Base-by-base conservation (phyloP, 2,797 vertebrate species). In the Graptemys geographica region DNA sequence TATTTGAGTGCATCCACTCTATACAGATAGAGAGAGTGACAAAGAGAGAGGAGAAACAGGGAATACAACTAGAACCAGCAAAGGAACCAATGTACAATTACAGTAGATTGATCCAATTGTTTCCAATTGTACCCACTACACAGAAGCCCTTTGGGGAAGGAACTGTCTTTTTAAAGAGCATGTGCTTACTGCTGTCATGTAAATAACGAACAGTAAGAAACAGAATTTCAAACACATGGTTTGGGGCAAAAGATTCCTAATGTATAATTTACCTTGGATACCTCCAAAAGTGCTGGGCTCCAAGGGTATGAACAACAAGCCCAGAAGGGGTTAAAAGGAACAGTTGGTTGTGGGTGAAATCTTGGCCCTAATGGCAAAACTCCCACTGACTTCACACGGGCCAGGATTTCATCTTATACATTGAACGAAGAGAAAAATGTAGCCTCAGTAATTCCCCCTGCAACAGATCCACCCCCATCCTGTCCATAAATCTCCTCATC, bases 381-480 rank as follows among this genome's bases (percentile, higher is more conserved):
- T 74, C 72, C 25, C 23, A 27, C 18, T 74, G 72, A 44, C 3
- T 27, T 74, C 72, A 72, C 19, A 12, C 4, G 23, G 5, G 25
- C 11, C 72, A 74, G 41, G 37, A 74, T 74, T 74, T 44, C 72
- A 41, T 41, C 41, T 9, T 56, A 41, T 8, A 12, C 5, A 25
- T 33, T 59, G 53, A 78, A 31, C n/a, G 8, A 19, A 25, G 37
- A 41, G 5, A 78, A 86, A 80, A 83, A 18, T 0, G 31, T 0
- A 21, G 21, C 11, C 65, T 33, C 1, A 12, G 0, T 49, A 51
- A 52, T 83, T 87, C 74, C 47, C 47, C 81, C 33, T 37, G 65
- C 49, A n/a, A 37, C 33, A 49, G 56, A 59, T 4, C 9, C 16
- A n/a, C 19, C 18, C 47, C 44, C 0, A 0, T 56, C 8, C 21